A percentile compares a stretch with the other conserved stretches of the same genome.
phyloP scores from a whole-genome alignment of 2,797 vertebrate genomes.

The Xiphophorus birchmanni region DNA sequence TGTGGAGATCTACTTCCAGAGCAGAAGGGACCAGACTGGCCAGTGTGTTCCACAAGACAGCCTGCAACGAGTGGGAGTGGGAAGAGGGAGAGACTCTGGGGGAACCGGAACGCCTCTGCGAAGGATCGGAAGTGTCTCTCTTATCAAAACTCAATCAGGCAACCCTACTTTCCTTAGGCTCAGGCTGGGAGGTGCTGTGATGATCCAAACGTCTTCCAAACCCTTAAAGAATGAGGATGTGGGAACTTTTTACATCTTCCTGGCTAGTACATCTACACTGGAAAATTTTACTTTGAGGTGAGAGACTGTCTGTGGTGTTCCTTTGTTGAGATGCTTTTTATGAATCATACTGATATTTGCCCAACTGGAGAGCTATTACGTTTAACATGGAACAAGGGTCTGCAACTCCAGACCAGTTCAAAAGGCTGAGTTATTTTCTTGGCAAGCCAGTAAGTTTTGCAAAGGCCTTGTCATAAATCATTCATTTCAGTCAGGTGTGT shows the following conservation, averaged over 20 bases:
- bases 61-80: constrained; percentile 69
- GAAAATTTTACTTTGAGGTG: constrained; percentile 91
- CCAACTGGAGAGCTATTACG: not conserved
- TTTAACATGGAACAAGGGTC: not conserved
- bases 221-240: constrained; percentile 83
- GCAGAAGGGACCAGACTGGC: constrained; percentile 72
- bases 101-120: constrained; percentile 84
- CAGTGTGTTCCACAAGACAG: constrained; percentile 83
- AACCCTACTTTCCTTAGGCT: constrained; percentile 85
- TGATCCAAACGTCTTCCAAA: constrained; percentile 85
- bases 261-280: constrained; percentile 83
- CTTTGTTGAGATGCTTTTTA: not conserved
- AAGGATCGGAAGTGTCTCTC: constrained; percentile 88
- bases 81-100: constrained; percentile 55
- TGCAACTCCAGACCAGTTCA: not conserved
- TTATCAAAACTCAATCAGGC: constrained; percentile 79
- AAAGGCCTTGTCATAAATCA: not conserved
- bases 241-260: constrained; percentile 88
- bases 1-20: constrained; percentile 91
- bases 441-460: not conserved
- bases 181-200: constrained; percentile 85
- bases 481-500: not conserved
- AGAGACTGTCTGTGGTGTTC: constrained; percentile 46
- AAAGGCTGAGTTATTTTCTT: not conserved
- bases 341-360: not conserved